Evolutionary conservation across 2,113 vertebrate genomes (phyloP).

Genomic region (Galbula dea): DNA sequence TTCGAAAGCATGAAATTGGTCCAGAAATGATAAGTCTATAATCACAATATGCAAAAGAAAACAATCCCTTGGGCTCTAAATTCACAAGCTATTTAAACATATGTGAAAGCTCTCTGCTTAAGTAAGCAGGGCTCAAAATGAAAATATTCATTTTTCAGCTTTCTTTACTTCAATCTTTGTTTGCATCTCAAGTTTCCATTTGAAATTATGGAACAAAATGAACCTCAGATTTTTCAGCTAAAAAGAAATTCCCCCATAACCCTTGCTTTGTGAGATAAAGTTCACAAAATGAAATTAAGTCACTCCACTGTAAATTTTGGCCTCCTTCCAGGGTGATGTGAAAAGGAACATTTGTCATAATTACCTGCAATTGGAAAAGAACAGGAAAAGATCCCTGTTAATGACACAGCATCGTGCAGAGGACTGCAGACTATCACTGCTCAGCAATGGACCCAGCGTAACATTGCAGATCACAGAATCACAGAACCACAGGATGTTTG

Average conservation of each 20-base stretch:
- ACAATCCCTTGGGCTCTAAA: background rate
- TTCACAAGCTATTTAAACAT: background rate
- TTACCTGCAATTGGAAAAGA: background rate
- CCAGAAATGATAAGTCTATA: background rate
- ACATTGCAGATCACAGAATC: accelerated
- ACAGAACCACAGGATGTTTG: no score
- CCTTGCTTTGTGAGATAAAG: background rate
- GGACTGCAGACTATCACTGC: background rate
- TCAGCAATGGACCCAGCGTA: background rate
- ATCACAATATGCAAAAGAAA: background rate
- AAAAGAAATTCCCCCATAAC: background rate
- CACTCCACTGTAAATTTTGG: background rate
- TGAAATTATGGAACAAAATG: background rate
- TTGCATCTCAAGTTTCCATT: background rate
- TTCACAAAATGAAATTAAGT: conserved; percentile 8
- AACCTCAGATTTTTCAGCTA: background rate
- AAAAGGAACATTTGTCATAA: conserved; percentile 16
- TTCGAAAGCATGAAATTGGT: background rate
- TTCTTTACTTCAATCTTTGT: background rate
- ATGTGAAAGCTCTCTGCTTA: background rate
- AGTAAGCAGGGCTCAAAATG: no score
- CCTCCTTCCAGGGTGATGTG: background rate
- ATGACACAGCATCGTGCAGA: background rate
- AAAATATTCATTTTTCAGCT: background rate
- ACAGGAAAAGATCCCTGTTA: background rate